Conservation (phyloP, 2,797 vertebrate genomes). For the Artibeus jamaicensis region DNA sequence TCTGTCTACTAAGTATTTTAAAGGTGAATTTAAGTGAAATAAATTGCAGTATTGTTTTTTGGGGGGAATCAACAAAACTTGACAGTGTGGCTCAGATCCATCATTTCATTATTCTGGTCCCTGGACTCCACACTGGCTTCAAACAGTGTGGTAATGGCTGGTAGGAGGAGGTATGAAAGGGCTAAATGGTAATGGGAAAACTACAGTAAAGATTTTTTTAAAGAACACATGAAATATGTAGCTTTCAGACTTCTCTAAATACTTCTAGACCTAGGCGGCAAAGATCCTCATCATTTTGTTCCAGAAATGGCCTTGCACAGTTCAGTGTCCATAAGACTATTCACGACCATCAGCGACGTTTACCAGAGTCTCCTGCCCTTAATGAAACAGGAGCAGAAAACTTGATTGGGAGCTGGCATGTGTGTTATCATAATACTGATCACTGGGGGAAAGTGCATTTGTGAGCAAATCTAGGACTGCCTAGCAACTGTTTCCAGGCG, state of each 20-base stretch:
- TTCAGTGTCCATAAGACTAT: neutral
- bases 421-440: slow-evolving; percentile 45
- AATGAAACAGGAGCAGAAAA: slow-evolving; percentile 27
- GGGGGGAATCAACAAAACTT: neutral
- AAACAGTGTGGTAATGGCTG: neutral
- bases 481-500: slow-evolving; percentile 61
- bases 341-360: neutral
- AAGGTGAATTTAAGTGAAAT: neutral
- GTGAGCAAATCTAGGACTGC: slow-evolving; percentile 65
- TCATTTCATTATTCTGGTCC: neutral
- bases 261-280: neutral
- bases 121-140: neutral
- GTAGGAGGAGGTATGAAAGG: neutral
- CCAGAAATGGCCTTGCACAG: neutral
- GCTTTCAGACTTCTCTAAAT: neutral
- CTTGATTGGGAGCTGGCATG: neutral
- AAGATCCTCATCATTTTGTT: neutral
- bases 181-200: neutral
- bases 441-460: slow-evolving; percentile 62
- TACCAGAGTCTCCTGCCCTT: neutral
- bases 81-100: neutral
- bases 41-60: neutral
- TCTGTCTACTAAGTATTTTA: neutral
- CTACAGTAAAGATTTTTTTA: neutral
- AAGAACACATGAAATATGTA: neutral